Conservation (phyloP, 2,797 vertebrate genomes). For the Falco rusticolus region DNA sequence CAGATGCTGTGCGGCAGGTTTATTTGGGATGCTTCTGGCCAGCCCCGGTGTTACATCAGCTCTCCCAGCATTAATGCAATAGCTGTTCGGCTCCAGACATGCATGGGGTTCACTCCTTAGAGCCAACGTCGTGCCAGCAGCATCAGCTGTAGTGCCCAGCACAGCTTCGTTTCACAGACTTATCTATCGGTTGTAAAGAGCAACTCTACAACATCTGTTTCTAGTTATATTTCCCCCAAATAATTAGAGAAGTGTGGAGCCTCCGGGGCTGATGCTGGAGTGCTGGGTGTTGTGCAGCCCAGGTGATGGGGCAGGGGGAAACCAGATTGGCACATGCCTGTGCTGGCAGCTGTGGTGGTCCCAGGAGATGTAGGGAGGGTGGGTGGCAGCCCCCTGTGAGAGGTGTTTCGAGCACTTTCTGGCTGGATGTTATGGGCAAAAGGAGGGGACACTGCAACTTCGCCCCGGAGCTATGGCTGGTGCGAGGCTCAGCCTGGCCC, state of each 20-base stretch:
- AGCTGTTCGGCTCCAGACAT: fast-evolving
- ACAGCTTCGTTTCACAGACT: fast-evolving
- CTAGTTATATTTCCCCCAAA: not conserved
- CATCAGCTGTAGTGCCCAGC: not conserved
- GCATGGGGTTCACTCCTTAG: fast-evolving
- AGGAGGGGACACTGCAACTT: not conserved
- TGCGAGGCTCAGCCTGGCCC: not conserved
- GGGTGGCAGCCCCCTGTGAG: not conserved
- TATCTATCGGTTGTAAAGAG: fast-evolving
- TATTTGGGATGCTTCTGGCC: not conserved
- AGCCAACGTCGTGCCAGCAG: fast-evolving
- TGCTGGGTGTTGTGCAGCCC: not conserved
- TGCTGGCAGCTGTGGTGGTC: not conserved
- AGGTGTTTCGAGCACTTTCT: fast-evolving
- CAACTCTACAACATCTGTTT: not conserved
- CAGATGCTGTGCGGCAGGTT: fast-evolving
- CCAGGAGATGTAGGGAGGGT: not conserved
- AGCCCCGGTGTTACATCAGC: not conserved
- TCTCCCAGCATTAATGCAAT: not conserved
- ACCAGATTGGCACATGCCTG: fast-evolving
- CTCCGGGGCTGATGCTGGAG: not conserved
- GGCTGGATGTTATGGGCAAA: fast-evolving
- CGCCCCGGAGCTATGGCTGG: not conserved
- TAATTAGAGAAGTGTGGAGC: not conserved
- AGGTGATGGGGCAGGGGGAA: not conserved